Percentiles rank a stretch among this genome's conserved stretches.
These are phyloP conservation scores for Leuciscus waleckii DNA, from an alignment of 2,797 vertebrate genomes.

Conservation along the genomic window DNA sequence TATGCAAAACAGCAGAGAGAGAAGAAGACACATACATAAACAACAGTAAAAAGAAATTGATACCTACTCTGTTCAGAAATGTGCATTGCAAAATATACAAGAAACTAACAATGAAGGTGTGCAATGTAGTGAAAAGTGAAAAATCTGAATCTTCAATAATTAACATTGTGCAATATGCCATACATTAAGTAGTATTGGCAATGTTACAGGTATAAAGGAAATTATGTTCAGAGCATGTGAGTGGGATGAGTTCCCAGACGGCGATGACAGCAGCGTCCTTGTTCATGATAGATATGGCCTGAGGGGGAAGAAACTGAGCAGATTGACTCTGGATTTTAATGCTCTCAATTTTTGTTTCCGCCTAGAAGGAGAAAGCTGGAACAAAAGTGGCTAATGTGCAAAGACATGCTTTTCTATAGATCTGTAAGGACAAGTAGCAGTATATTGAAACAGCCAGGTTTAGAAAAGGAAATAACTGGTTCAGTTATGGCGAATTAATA, in stretches of 20 bases:
- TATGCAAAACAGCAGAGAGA: neutral
- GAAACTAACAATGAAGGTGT: neutral
- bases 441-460: neutral
- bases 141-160: neutral
- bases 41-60: too few relatives aligned
- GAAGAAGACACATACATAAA: neutral
- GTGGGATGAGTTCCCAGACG: slow-evolving; percentile 3
- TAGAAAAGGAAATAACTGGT: neutral
- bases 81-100: neutral
- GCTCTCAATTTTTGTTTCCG: slow-evolving; percentile 2
- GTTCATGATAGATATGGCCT: slow-evolving; percentile 23
- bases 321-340: slow-evolving; percentile 18
- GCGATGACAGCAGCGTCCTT: slow-evolving; percentile 11
- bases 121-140: too few relatives aligned
- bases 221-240: neutral
- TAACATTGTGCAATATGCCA: neutral
- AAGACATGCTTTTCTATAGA: neutral
- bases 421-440: neutral
- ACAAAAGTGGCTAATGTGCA: neutral
- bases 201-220: neutral
- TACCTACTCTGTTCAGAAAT: too few relatives aligned
- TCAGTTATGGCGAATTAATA: neutral
- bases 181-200: neutral
- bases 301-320: neutral
- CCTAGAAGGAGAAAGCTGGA: neutral